Percentiles rank a stretch among this genome's conserved stretches.
Evolutionary conservation across 1,140 invertebrate genomes (phyloP).

Genomic region (Hycleus phaleratus): DNA sequence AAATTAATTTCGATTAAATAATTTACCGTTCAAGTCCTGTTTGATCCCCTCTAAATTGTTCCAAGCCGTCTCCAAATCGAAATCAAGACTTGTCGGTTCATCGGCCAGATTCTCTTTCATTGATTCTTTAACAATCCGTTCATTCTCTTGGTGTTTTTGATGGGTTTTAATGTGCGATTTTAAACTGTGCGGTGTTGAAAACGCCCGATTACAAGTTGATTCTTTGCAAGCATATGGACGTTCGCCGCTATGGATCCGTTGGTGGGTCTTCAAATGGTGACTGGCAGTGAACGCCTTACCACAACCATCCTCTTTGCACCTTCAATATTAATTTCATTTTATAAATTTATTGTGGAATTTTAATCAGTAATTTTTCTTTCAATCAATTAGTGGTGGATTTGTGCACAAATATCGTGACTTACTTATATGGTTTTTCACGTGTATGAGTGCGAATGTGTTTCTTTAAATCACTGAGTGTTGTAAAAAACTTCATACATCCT

Average conservation of each 20-base stretch:
- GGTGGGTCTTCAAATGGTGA: constrained; percentile 87
- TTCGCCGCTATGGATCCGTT: constrained; percentile 63
- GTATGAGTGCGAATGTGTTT: constrained; percentile 90
- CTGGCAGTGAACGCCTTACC: constrained; percentile 88
- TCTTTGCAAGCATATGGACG: constrained; percentile 70
- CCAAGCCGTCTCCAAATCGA: too few relatives aligned
- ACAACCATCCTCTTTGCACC: constrained; percentile 75
- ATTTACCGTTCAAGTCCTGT: too few relatives aligned
- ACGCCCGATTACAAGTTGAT: constrained; percentile 60
- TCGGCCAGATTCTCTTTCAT: too few relatives aligned
- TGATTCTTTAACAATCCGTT: too few relatives aligned
- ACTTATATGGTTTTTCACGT: constrained; percentile 87
- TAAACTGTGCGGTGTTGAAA: constrained; percentile 72
- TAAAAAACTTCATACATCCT: constrained; percentile 87
- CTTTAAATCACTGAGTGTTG: constrained; percentile 85
- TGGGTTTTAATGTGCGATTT: constrained; percentile 66
- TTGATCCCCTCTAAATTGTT: too few relatives aligned
- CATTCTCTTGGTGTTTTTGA: constrained; percentile 16
- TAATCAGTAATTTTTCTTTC: too few relatives aligned
- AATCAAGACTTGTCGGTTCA: too few relatives aligned
- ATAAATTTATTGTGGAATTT: too few relatives aligned
- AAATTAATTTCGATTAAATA: too few relatives aligned
- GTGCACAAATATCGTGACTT: constrained; percentile 37
- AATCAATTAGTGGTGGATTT: too few relatives aligned
- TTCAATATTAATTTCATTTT: constrained; percentile 35